These are phyloP conservation scores for Phasia obesa DNA, from an alignment of 2,888 invertebrate species.

Conservation along the genomic window DNA sequence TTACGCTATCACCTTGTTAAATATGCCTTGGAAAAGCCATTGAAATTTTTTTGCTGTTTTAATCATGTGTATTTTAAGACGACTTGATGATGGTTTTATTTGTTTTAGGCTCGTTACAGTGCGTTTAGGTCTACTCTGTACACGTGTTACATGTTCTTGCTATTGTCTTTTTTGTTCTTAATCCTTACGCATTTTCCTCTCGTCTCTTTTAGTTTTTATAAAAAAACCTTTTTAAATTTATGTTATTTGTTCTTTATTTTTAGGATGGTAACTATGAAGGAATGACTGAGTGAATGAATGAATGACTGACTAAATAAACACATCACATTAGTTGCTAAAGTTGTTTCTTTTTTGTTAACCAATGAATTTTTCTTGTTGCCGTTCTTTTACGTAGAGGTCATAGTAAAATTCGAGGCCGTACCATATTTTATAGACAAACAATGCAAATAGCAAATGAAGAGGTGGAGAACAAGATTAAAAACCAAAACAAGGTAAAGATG, in stretches of 20 bases:
- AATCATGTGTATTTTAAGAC: slow-evolving; percentile 25
- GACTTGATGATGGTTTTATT: slow-evolving; percentile 7
- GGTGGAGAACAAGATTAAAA: slow-evolving; percentile 33
- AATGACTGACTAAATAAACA: slow-evolving; percentile 46
- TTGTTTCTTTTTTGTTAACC: slow-evolving; percentile 13
- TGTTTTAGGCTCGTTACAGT: slow-evolving; percentile 13
- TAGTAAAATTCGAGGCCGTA: slow-evolving; percentile 44
- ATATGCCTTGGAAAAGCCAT: no score
- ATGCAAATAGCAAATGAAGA: slow-evolving; percentile 17
- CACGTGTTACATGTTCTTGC: slow-evolving; percentile 18
- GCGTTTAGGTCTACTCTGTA: no score
- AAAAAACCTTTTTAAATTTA: slow-evolving; percentile 5
- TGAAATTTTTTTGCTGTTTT: slow-evolving; percentile 25
- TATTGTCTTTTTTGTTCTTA: slow-evolving; percentile 12
- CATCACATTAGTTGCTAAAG: slow-evolving; percentile 57
- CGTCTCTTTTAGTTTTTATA: background rate
- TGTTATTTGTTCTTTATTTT: slow-evolving; percentile 57
- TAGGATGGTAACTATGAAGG: slow-evolving; percentile 53
- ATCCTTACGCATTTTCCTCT: background rate
- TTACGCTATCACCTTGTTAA: no score
- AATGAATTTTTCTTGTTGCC: slow-evolving; percentile 12
- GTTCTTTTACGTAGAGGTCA: slow-evolving; percentile 9
- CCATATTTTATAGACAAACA: slow-evolving; percentile 41
- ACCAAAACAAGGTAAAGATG: slow-evolving; percentile 62
- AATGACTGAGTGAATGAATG: slow-evolving; percentile 15